Evolutionary conservation across 2,113 vertebrate species (phyloP), one percentile per base, ranked within the genome.

Genomic region (Lasiurus borealis): DNA sequence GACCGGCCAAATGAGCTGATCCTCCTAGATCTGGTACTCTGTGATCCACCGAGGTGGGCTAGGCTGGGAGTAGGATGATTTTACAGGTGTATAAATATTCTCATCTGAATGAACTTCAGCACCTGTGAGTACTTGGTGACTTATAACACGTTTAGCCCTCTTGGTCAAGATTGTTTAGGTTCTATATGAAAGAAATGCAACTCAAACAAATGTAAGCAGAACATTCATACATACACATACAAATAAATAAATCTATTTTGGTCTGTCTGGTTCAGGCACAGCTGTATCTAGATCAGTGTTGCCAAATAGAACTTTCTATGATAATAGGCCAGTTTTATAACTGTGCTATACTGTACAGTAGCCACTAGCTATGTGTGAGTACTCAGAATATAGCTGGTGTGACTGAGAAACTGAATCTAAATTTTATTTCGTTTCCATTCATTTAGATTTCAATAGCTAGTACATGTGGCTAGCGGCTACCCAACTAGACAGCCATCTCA

Each of bases 401-500:
- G 10, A 46, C 1, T 13, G 44, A 40, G 9, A 14, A 94, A 68
- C 0, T 9, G 50, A 31, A 76, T 2, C 48, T 72, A 3, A 3
- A 34, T 52, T 94, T 54, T 64, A 68, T 36, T 84, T 84, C 25
- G 19, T 54, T 78, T 78, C 57, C 78, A 31, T 54, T 84, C 14
- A 68, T n/a, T 84, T 84, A 31, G 15, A 48, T 73, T 78, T 57
- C 78, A 40, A 48, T 88, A 62, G 52, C 34, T 69, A 57, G 54
- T 57, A 0, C 54, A 8, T 3, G 3, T 40, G 57, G 21, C 40
- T 23, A 19, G 46, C 14, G 31, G 34, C 48, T n/a, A 7, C 13
- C 0, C 2, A 3, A 8, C 0, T 1, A 9, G 50, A 44, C 5
- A 34, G 71, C 3, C 4, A 14, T 31, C 19, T 50, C 10, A 8